Conservation (phyloP, 2,888 invertebrate species). For the Zygothrica quintamaculata region DNA sequence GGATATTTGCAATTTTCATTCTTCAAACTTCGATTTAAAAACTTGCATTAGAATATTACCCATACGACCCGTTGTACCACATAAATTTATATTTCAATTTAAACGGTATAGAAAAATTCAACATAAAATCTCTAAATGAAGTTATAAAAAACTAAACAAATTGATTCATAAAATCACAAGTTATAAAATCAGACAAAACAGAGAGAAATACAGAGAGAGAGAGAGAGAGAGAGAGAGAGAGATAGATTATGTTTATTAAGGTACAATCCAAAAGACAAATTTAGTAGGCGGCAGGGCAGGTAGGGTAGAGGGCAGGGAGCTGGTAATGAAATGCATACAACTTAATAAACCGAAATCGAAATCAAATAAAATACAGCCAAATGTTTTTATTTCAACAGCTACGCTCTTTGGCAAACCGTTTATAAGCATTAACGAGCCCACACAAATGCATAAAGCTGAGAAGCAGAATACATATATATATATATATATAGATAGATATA, state of each 20-base stretch:
- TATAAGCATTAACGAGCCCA: conserved; percentile 8
- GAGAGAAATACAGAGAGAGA: too few species aligned
- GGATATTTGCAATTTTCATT: too few species aligned
- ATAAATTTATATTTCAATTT: conserved; percentile 15
- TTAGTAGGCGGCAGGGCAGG: too few species aligned
- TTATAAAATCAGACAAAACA: conserved; percentile 34
- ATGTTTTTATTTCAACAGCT: conserved; percentile 78
- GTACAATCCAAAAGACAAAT: too few species aligned
- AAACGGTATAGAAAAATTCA: conserved; percentile 38
- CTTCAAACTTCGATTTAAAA: too few species aligned
- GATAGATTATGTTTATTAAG: too few species aligned
- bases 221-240: too few species aligned
- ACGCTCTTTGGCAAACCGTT: conserved; percentile 61
- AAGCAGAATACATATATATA: conserved; percentile 5
- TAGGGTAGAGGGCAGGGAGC: not conserved
- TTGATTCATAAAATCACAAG: conserved; percentile 61
- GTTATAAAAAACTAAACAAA: conserved; percentile 58
- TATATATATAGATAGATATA: conserved; percentile 37
- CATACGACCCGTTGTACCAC: conserved; percentile 30
- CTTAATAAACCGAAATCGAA: conserved; percentile 68
- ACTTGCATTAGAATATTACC: too few species aligned
- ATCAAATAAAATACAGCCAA: conserved; percentile 75
- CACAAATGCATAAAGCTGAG: conserved; percentile 36
- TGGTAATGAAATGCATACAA: conserved; percentile 75
- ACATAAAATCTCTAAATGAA: conserved; percentile 46